phyloP scores from a whole-genome alignment of 2,888 invertebrate species.

The Yponomeuta malinellus region DNA sequence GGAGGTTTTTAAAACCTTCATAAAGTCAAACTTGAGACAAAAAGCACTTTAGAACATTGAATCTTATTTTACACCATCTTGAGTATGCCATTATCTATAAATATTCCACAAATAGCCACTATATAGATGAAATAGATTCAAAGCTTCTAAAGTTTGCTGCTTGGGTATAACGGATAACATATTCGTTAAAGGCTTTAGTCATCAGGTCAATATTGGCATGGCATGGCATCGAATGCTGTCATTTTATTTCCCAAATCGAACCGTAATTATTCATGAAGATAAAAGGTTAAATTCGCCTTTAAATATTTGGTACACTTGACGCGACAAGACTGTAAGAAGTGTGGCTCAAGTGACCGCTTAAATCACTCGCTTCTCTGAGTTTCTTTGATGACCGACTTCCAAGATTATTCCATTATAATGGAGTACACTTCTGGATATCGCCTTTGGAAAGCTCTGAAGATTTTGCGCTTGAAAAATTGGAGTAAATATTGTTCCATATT shows the following conservation, averaged over 20 bases:
- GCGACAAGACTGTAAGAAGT: slow-evolving; percentile 46
- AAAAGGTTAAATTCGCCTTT: slow-evolving; percentile 20
- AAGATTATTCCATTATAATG: slow-evolving; percentile 16
- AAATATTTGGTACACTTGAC: slow-evolving; percentile 46
- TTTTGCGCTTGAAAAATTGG: not conserved
- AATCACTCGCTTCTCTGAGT: slow-evolving; percentile 44
- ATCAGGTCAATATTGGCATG: not conserved
- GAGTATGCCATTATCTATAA: too few relatives aligned
- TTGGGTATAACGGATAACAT: too few relatives aligned
- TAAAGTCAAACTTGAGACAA: too few relatives aligned
- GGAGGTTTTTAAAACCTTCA: too few relatives aligned
- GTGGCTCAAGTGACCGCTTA: slow-evolving; percentile 45
- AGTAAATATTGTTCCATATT: slow-evolving; percentile 13
- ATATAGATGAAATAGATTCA: too few relatives aligned
- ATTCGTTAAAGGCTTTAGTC: too few relatives aligned
- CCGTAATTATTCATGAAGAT: not conserved
- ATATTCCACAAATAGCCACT: too few relatives aligned
- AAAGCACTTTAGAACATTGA: too few relatives aligned
- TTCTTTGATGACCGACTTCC: slow-evolving; percentile 45
- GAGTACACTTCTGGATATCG: slow-evolving; percentile 13
- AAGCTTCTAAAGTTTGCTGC: too few relatives aligned
- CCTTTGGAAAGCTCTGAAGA: not conserved
- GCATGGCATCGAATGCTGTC: not conserved
- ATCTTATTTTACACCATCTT: too few relatives aligned
- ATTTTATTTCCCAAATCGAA: not conserved